A percentile compares a stretch with the other conserved stretches of the same genome.
Conservation (phyloP, 2,888 invertebrate genomes). For the Seira ritae region DNA sequence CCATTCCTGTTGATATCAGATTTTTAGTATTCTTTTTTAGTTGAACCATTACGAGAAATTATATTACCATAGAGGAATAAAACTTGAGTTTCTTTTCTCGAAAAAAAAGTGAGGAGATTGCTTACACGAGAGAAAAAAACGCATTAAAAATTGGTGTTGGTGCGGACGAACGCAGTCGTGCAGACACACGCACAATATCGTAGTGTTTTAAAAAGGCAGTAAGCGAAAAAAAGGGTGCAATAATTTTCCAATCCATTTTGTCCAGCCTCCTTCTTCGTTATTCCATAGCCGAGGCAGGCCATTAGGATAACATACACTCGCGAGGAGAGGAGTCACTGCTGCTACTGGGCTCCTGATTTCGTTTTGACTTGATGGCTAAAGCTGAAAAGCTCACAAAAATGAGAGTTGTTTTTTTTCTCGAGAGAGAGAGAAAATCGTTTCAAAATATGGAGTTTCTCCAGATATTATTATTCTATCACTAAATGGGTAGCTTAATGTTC, state of each 20-base stretch:
- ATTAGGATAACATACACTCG: conserved; percentile 11
- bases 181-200: conserved; percentile 5
- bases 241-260: conserved; percentile 73
- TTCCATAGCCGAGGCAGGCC: background rate
- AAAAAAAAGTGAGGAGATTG: background rate
- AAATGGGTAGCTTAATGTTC: conserved; percentile 68
- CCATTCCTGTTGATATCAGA: background rate
- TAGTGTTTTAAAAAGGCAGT: conserved; percentile 38
- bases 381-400: too few species aligned
- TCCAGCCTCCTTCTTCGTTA: conserved; percentile 6
- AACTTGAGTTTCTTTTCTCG: too few species aligned
- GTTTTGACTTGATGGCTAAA: too few species aligned
- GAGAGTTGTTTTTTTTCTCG: background rate
- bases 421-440: conserved; percentile 64
- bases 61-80: conserved; percentile 17
- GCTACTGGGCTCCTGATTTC: too few species aligned
- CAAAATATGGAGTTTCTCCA: conserved; percentile 12
- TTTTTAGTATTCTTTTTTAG: background rate
- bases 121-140: conserved; percentile 17
- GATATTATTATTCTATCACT: conserved; percentile 67
- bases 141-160: background rate
- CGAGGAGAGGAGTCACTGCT: too few species aligned
- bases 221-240: conserved; percentile 56
- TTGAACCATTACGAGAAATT: conserved; percentile 41
- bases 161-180: background rate